Conservation (phyloP, 2,797 vertebrate genomes). For the Erpetoichthys calabaricus region DNA sequence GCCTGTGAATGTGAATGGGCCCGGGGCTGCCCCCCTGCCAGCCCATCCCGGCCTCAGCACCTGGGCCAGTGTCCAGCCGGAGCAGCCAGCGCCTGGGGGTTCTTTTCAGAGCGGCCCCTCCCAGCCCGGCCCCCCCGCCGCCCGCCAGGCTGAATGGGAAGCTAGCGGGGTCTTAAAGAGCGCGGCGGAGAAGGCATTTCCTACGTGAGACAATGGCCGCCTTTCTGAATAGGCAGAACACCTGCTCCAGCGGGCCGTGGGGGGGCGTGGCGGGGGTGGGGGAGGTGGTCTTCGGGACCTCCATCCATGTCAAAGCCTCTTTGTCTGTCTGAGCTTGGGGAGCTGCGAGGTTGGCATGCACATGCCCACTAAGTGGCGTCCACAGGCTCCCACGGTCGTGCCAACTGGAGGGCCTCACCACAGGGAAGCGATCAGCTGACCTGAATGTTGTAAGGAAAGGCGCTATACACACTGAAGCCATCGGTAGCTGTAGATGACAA, state of each 20-base stretch:
- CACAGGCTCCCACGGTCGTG: too few relatives aligned
- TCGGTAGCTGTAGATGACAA: too few relatives aligned
- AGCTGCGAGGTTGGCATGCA: too few relatives aligned
- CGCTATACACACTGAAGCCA: too few relatives aligned
- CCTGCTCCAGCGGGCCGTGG: not conserved
- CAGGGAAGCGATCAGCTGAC: too few relatives aligned
- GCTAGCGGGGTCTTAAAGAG: not conserved
- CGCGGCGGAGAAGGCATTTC: conserved; percentile 5
- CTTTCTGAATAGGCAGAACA: conserved; percentile 1
- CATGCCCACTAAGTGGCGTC: too few relatives aligned
- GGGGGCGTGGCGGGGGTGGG: conserved; percentile 3
- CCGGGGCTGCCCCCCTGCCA: conserved; percentile 19
- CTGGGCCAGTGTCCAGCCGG: conserved; percentile 23
- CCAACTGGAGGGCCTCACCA: too few relatives aligned
- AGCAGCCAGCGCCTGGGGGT: conserved; percentile 18
- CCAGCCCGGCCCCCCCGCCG: not conserved
- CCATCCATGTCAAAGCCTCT: too few relatives aligned
- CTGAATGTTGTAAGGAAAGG: too few relatives aligned
- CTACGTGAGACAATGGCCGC: conserved; percentile 6
- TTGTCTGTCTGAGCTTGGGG: too few relatives aligned
- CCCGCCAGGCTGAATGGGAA: conserved; percentile 2
- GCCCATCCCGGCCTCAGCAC: conserved; percentile 10
- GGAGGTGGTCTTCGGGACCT: too few relatives aligned
- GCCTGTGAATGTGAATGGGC: conserved; percentile 16
- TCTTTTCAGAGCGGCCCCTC: conserved; percentile 7